A percentile compares a stretch with the other conserved stretches of the same genome.
Conservation (phyloP, 2,113 vertebrate genomes). For the Gasterosteus aculeatus region DNA sequence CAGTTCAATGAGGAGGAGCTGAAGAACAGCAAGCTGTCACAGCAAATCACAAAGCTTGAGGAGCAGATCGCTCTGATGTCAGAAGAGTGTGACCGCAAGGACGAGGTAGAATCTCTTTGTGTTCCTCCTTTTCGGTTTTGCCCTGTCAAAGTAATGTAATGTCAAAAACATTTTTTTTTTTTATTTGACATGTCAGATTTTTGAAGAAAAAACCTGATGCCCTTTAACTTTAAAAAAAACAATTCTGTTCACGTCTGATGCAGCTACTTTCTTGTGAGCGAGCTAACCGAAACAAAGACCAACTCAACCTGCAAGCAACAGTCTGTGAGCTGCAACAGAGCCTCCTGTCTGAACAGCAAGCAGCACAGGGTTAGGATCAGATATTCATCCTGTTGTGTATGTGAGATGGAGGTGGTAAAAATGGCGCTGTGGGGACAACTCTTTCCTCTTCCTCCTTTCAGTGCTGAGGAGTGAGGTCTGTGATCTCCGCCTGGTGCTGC, state of each 20-base stretch:
- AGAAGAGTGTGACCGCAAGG: slow-evolving; percentile 75
- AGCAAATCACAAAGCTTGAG: slow-evolving; percentile 88
- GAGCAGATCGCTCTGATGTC: slow-evolving; percentile 85
- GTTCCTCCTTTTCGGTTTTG: neutral
- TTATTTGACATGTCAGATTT: neutral
- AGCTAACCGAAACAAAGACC: slow-evolving; percentile 79
- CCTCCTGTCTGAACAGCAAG: slow-evolving; percentile 79
- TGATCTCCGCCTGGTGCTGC: slow-evolving; percentile 92
- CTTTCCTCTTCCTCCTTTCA: slow-evolving; percentile 56
- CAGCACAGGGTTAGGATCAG: slow-evolving; percentile 77
- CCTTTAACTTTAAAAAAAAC: neutral
- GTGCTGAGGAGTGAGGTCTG: slow-evolving; percentile 90
- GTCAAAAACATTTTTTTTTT: too few relatives aligned
- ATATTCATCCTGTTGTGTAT: neutral
- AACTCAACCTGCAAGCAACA: slow-evolving; percentile 80
- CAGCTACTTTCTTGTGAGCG: slow-evolving; percentile 89
- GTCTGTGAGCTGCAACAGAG: slow-evolving; percentile 80
- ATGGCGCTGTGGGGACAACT: neutral
- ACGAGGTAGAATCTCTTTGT: slow-evolving; percentile 63
- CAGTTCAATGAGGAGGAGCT: slow-evolving; percentile 89
- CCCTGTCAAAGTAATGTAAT: neutral
- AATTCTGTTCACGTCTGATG: slow-evolving; percentile 1
- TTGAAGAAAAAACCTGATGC: neutral
- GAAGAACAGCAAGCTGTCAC: slow-evolving; percentile 87
- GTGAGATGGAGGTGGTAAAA: neutral